Percentiles rank a stretch among this genome's conserved stretches.
Conservation (phyloP, 2,113 vertebrate species). For the Bambusicola thoracicus region DNA sequence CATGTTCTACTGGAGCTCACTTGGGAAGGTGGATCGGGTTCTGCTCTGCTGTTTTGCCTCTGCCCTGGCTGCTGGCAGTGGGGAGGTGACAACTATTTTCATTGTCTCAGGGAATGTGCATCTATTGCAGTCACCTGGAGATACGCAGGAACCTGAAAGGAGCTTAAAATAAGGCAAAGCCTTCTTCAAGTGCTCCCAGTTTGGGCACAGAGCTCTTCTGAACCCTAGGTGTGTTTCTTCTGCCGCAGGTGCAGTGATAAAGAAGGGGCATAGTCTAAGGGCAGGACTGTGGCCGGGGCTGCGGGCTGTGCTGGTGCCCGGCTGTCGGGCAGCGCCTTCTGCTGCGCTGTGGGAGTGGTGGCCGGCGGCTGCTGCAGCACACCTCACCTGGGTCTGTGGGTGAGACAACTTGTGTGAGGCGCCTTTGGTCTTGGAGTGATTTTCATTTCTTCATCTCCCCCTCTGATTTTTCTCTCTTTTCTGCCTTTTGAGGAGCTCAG, state of each 20-base stretch:
- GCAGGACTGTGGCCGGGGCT: background rate
- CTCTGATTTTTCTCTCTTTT: background rate
- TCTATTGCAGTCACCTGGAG: background rate
- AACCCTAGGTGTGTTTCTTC: background rate
- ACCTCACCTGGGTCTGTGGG: background rate
- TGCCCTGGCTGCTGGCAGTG: background rate
- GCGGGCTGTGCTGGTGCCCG: background rate
- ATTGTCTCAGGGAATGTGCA: background rate
- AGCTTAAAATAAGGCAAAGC: background rate
- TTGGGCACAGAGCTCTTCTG: background rate
- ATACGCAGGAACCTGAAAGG: background rate
- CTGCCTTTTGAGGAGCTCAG: background rate
- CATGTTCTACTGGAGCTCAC: background rate
- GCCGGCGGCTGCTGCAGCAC: background rate
- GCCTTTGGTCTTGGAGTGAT: background rate
- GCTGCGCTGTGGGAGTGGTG: no score
- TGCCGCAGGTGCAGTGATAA: rapidly evolving
- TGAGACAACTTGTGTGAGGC: background rate
- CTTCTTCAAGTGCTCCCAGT: background rate
- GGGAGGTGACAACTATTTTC: background rate
- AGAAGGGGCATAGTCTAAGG: background rate
- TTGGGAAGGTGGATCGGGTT: rapidly evolving
- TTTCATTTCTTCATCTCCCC: background rate
- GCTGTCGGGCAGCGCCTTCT: no score
- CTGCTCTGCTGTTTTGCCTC: rapidly evolving